A percentile compares a stretch with the other conserved stretches of the same genome.
These are phyloP conservation scores for Heterodera schachtii DNA, from an alignment of 1,140 invertebrate genomes.

Conservation along the genomic window DNA sequence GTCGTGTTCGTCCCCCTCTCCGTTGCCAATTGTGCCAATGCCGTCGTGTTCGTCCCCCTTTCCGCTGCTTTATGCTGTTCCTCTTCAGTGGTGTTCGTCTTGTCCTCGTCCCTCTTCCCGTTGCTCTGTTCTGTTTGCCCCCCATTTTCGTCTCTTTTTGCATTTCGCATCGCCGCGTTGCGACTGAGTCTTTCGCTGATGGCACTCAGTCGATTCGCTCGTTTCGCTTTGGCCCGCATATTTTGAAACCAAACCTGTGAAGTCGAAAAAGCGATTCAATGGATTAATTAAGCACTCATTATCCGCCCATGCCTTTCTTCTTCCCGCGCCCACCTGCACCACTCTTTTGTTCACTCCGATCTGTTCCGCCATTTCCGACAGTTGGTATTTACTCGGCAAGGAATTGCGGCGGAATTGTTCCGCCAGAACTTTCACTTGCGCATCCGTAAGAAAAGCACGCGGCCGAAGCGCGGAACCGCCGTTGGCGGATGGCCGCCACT, in stretches of 20 bases:
- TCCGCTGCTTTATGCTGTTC: not conserved
- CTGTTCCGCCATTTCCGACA: constrained; percentile 82
- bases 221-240: constrained; percentile 76
- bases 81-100: not conserved
- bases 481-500: constrained; percentile 40
- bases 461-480: constrained; percentile 71
- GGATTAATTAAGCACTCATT: not conserved
- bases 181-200: constrained; percentile 67
- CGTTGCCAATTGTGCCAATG: constrained; percentile 3
- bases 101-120: not conserved
- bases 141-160: not conserved
- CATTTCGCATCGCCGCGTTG: constrained; percentile 39
- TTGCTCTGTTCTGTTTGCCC: constrained; percentile 6
- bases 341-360: constrained; percentile 87
- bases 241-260: constrained; percentile 89
- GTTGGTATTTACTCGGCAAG: constrained; percentile 86
- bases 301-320: not conserved
- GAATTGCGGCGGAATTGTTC: constrained; percentile 85
- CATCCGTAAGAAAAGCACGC: constrained; percentile 87
- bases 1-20: too few species aligned
- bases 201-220: constrained; percentile 46
- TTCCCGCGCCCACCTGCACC: constrained; percentile 73
- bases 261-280: constrained; percentile 16
- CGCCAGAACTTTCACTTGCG: constrained; percentile 84
- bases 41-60: not conserved